Evolutionary conservation across 2,888 invertebrate genomes (phyloP), one percentile per base, ranked within the genome.

Genomic region (Macropis europaea): DNA sequence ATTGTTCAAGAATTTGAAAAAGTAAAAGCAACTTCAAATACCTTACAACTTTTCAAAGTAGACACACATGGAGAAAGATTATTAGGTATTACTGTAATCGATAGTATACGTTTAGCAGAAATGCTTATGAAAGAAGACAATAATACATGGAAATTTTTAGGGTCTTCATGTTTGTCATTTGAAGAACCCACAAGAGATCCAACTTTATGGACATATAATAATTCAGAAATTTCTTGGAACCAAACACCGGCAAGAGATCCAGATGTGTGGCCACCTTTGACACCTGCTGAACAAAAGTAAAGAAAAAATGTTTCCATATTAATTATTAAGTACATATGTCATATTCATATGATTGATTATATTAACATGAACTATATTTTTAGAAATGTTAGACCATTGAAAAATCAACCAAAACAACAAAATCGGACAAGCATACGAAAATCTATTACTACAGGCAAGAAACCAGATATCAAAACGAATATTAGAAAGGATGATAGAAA

Each of bases 1-100:
- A 95, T 99, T 87, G 95, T 93, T 42, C 93, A 94, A 63, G 99
- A 99, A 90, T 97, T 96, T 90, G 96, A 97, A 85, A 95, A 96
- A 90, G 94, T 99, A 47, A 98, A 97, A 90, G 94, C 95, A 73
- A 93, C 96, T 15, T 94, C 94, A 82, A 93, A 93, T 42, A 95
- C 95, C 1, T 90, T 97, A 73, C 94, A 95, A 84, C 92, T 95
- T 84, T 95, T 97, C 87, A 94, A 94, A 89, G 92, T 93, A 68
- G 95, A 94, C 77, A 92, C 93, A 0, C 94, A 88, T 89, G 92
- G 88, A 4, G 92, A 93, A 62, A 88, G 90, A 79, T 83, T 90
- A 28, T 79, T 91, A 64, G 90, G 91, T 88, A 83, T 60, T 32
- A 5, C 47, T 24, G 48, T 17, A 19, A 19, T 32, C 22, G 1